phyloP scores from a whole-genome alignment of 2,888 invertebrate species.

The Tipula unca region DNA sequence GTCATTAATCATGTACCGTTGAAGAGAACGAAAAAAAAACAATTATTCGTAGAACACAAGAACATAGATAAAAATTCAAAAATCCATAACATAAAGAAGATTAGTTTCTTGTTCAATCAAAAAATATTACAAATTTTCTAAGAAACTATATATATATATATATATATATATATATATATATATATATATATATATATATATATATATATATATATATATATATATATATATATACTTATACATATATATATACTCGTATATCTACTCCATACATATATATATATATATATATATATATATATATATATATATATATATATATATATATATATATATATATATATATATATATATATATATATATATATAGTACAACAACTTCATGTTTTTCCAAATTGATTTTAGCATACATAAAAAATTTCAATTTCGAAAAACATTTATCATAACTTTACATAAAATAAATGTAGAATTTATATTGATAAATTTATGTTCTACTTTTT shows the following conservation, averaged over 20 bases:
- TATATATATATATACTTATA: too few relatives aligned
- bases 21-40: not conserved
- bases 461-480: not conserved
- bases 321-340: too few relatives aligned
- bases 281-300: too few relatives aligned
- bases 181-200: too few relatives aligned
- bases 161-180: too few relatives aligned
- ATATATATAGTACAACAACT: not conserved
- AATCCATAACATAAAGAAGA: not conserved
- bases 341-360: not conserved
- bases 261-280: too few relatives aligned
- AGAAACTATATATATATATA: too few relatives aligned
- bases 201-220: too few relatives aligned
- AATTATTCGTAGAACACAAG: not conserved
- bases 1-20: slow-evolving; percentile 8
- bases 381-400: not conserved
- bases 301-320: too few relatives aligned
- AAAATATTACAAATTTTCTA: not conserved
- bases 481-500: not conserved
- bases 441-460: not conserved
- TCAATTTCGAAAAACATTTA: slow-evolving; percentile 8
- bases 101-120: not conserved
- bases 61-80: not conserved
- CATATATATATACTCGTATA: not conserved
- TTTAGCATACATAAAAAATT: not conserved